A percentile compares a stretch with the other conserved stretches of the same genome.
Conservation (phyloP, 2,888 invertebrate species). For the Palloptera scutellata region DNA sequence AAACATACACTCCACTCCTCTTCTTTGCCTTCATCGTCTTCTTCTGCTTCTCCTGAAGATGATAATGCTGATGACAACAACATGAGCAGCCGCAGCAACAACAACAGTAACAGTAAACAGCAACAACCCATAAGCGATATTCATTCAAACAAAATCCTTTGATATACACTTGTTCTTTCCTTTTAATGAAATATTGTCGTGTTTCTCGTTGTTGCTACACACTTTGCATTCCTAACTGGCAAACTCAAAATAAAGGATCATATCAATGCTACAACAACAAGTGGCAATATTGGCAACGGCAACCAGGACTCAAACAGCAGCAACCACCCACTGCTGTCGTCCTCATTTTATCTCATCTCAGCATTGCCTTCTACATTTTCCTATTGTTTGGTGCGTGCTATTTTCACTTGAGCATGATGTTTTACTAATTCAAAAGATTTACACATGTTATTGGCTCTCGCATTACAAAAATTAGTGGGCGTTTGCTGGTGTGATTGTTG, state of each 20-base stretch:
- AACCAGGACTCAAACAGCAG: neutral
- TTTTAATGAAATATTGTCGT: neutral
- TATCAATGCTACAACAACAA: too few species aligned
- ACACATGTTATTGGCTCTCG: conserved; percentile 21
- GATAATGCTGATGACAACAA: conserved; percentile 1
- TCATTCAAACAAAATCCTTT: conserved; percentile 22
- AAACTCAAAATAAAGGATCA: conserved; percentile 3
- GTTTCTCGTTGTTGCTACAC: too few species aligned
- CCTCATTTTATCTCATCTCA: neutral
- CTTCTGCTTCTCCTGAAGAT: too few species aligned
- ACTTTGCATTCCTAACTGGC: neutral
- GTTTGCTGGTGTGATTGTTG: conserved; percentile 3
- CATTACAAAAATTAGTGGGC: conserved; percentile 9
- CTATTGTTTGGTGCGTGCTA: conserved; percentile 52
- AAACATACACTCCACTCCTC: too few species aligned
- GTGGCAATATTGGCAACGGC: neutral
- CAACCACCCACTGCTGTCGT: too few species aligned
- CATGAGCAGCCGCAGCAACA: conserved; percentile 14
- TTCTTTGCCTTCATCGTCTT: too few species aligned
- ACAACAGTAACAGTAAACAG: conserved; percentile 12
- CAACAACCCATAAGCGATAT: neutral
- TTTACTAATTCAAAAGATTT: conserved; percentile 61
- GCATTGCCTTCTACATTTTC: conserved; percentile 38
- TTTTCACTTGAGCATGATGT: conserved; percentile 57
- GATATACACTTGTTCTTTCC: too few species aligned